These are phyloP conservation scores for Phortica magna DNA, from an alignment of 2,888 invertebrate genomes.

Conservation along the genomic window DNA sequence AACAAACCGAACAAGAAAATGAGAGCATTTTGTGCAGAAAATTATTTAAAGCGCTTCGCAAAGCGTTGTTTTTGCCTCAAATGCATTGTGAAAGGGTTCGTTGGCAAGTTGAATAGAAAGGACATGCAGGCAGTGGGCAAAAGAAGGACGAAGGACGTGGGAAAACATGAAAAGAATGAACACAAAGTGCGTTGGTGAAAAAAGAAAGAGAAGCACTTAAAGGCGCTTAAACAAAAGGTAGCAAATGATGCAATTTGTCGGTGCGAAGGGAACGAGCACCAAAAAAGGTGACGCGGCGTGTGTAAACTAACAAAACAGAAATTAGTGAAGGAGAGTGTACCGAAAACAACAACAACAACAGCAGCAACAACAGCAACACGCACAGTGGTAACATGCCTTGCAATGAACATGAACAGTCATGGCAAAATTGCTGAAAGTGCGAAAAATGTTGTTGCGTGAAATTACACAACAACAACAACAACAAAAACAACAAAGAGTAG, in stretches of 20 bases:
- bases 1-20: not conserved
- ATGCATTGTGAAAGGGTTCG: not conserved
- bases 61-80: not conserved
- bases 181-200: not conserved
- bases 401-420: not conserved
- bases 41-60: conserved; percentile 20
- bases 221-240: not conserved
- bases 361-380: not conserved
- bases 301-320: too few species aligned
- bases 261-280: too few species aligned
- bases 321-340: not conserved
- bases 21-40: conserved; percentile 24
- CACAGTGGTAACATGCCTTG: not conserved
- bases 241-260: too few species aligned
- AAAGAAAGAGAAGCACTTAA: not conserved
- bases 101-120: not conserved
- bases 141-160: not conserved
- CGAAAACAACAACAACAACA: not conserved
- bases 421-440: not conserved
- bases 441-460: not conserved
- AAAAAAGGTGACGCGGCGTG: too few species aligned
- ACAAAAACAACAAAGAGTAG: too few species aligned
- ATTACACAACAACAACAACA: not conserved
- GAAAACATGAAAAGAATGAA: not conserved
- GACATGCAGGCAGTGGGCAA: not conserved